Evolutionary conservation across 1,140 invertebrate species (phyloP).

Genomic region (Euwallacea fornicatus): DNA sequence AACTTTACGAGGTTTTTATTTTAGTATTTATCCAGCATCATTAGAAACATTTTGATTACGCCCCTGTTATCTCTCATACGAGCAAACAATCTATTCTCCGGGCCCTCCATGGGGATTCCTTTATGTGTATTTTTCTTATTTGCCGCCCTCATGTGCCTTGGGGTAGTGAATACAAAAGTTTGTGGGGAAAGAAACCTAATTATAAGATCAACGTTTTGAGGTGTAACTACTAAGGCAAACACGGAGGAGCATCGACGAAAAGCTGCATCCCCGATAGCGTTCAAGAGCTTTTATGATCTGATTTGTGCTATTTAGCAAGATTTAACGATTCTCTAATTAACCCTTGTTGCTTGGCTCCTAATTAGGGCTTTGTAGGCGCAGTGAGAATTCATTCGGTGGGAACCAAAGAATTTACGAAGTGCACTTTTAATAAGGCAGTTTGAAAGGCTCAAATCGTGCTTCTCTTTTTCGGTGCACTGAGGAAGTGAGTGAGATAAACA

Average conservation of each 20-base stretch:
- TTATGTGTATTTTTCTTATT: slow-evolving; percentile 18
- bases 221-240: slow-evolving; percentile 10
- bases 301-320: too few relatives aligned
- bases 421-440: background rate
- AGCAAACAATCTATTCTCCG: too few relatives aligned
- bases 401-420: background rate
- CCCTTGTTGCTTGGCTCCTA: background rate
- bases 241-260: background rate
- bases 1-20: too few relatives aligned
- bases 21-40: too few relatives aligned
- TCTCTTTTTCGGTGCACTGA: too few relatives aligned
- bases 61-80: too few relatives aligned
- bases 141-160: background rate
- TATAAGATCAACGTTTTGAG: slow-evolving; percentile 3
- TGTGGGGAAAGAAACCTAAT: slow-evolving; percentile 1
- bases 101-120: too few relatives aligned
- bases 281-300: too few relatives aligned
- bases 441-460: too few relatives aligned
- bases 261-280: too few relatives aligned
- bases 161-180: background rate
- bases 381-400: background rate
- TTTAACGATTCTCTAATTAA: background rate
- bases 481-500: too few relatives aligned
- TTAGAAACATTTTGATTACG: too few relatives aligned
- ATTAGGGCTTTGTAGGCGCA: background rate